Conservation (phyloP, 2,113 vertebrate species). For the Cebidichthys violaceus region DNA sequence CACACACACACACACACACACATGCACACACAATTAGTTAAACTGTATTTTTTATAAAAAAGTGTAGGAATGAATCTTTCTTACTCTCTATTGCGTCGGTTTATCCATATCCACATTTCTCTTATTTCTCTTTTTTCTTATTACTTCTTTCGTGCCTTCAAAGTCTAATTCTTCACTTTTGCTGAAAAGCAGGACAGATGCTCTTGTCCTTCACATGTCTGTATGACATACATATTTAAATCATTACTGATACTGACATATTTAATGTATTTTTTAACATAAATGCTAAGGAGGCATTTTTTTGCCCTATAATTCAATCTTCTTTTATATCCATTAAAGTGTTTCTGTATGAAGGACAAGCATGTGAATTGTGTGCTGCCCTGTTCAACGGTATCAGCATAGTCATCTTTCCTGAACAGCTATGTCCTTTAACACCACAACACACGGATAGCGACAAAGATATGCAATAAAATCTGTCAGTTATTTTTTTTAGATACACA, state of each 20-base stretch:
- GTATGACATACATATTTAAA: slow-evolving; percentile 35
- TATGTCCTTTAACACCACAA: slow-evolving; percentile 6
- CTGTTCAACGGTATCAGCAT: slow-evolving; percentile 8
- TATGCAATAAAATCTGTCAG: slow-evolving; percentile 24
- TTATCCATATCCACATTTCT: background rate
- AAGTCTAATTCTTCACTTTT: slow-evolving; percentile 8
- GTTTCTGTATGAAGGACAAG: slow-evolving; percentile 2
- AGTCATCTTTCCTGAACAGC: background rate
- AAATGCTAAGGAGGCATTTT: background rate
- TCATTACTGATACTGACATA: slow-evolving; percentile 13
- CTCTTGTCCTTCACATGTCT: background rate
- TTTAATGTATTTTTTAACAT: slow-evolving; percentile 1
- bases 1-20: slow-evolving; percentile 11
- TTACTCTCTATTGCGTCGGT: background rate
- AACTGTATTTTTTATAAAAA: slow-evolving; percentile 20
- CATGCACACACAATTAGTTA: slow-evolving; percentile 8
- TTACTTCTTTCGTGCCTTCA: background rate
- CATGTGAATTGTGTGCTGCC: background rate
- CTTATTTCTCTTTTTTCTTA: background rate
- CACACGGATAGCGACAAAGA: slow-evolving; percentile 25
- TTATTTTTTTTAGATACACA: slow-evolving; percentile 24
- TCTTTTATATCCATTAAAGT: background rate
- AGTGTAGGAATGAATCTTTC: background rate
- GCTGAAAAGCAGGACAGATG: background rate
- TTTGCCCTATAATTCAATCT: background rate